Conservation (phyloP, 2,113 vertebrate species). For the Megaceryle torquata region DNA sequence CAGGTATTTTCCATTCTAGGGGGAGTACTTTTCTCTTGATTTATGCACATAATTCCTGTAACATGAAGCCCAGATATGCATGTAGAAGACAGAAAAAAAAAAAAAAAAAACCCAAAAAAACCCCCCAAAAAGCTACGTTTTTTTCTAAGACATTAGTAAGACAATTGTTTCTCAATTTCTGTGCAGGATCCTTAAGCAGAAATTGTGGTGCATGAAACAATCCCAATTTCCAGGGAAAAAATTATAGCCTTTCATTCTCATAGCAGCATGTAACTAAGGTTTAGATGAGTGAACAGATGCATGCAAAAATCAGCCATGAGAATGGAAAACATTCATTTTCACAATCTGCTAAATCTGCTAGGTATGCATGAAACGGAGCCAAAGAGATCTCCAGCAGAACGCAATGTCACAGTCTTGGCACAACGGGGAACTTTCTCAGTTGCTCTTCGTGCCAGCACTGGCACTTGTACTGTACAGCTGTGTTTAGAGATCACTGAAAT, state of each 20-base stretch:
- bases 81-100: slow-evolving; percentile 27
- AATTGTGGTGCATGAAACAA: slow-evolving; percentile 61
- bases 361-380: slow-evolving; percentile 72
- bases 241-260: slow-evolving; percentile 74
- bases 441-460: slow-evolving; percentile 23
- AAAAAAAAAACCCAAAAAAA: too few relatives aligned
- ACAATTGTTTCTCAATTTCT: slow-evolving; percentile 63
- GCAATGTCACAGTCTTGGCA: slow-evolving; percentile 66
- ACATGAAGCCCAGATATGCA: background rate
- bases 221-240: slow-evolving; percentile 67
- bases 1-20: slow-evolving; percentile 58
- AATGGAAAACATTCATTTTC: slow-evolving; percentile 75
- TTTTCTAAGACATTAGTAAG: slow-evolving; percentile 50
- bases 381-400: slow-evolving; percentile 73
- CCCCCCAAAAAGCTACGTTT: too few relatives aligned
- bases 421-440: slow-evolving; percentile 42
- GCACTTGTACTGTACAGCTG: slow-evolving; percentile 42
- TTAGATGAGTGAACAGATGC: slow-evolving; percentile 76
- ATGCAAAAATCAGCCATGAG: slow-evolving; percentile 70
- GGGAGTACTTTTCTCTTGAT: slow-evolving; percentile 20
- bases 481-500: background rate
- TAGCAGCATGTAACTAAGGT: slow-evolving; percentile 76
- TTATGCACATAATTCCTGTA: slow-evolving; percentile 1
- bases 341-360: slow-evolving; percentile 77
- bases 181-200: slow-evolving; percentile 56